A percentile compares a stretch with the other conserved stretches of the same genome.
Evolutionary conservation across 2,888 invertebrate genomes (phyloP).

Genomic region (Tachina fera): DNA sequence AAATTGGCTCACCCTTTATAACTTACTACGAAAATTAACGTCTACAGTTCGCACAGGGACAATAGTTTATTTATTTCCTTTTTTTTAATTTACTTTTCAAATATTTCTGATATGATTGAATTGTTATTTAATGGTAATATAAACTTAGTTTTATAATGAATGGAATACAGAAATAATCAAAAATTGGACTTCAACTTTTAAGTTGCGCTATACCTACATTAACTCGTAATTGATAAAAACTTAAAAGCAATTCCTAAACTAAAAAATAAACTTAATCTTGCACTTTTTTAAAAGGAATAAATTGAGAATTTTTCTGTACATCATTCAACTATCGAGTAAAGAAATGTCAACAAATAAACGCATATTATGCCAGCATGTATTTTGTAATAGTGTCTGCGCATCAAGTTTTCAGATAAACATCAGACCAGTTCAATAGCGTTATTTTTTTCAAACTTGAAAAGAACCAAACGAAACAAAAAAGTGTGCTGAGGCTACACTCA

Average conservation of each 20-base stretch:
- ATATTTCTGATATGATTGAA: too few relatives aligned
- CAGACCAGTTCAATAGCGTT: constrained; percentile 65
- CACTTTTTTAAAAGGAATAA: background rate
- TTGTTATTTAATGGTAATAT: background rate
- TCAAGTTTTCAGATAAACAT: constrained; percentile 74
- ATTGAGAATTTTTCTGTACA: constrained; percentile 3
- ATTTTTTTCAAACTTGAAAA: constrained; percentile 10
- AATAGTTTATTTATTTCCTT: too few relatives aligned
- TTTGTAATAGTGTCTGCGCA: constrained; percentile 72
- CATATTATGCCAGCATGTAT: constrained; percentile 47
- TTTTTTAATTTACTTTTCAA: too few relatives aligned
- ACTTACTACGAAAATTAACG: too few relatives aligned
- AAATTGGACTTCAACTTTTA: background rate
- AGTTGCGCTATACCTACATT: constrained; percentile 1
- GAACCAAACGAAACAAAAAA: constrained; percentile 29
- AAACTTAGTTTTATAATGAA: background rate
- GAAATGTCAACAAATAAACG: constrained; percentile 39
- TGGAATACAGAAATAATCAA: background rate
- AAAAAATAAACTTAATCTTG: background rate
- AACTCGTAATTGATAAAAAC: constrained; percentile 2
- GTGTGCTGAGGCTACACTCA: constrained; percentile 51
- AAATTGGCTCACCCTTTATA: too few relatives aligned
- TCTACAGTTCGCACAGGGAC: too few relatives aligned
- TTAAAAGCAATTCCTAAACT: constrained; percentile 6
- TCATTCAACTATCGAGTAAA: constrained; percentile 1